phyloP scores from a whole-genome alignment of 2,888 invertebrate genomes.

The Megastigmus dorsalis region DNA sequence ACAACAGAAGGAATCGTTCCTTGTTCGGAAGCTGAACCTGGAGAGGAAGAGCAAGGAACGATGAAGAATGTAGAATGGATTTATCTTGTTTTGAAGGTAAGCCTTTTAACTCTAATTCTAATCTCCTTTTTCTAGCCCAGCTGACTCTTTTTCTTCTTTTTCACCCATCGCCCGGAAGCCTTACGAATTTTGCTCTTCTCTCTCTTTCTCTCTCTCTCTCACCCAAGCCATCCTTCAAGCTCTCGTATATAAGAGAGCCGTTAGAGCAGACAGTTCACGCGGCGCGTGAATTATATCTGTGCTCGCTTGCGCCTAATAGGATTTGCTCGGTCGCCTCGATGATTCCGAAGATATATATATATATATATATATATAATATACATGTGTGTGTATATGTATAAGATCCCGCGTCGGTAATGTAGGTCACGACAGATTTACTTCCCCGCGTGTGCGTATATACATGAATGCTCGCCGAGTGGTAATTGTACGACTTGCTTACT shows the following conservation, averaged over 20 bases:
- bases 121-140: background rate
- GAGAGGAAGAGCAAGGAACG: background rate
- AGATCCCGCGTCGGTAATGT: constrained; percentile 39
- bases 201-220: background rate
- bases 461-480: background rate
- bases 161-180: too few species aligned
- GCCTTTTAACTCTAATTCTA: constrained; percentile 36
- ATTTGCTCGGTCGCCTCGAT: constrained; percentile 20
- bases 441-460: background rate
- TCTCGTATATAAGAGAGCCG: too few species aligned
- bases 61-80: constrained; percentile 5
- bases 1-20: too few species aligned
- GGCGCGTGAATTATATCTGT: constrained; percentile 37
- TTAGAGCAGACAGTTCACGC: background rate
- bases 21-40: too few species aligned
- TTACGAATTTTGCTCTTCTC: background rate
- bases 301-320: constrained; percentile 40
- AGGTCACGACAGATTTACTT: constrained; percentile 46
- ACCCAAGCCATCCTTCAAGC: too few species aligned
- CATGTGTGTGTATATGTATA: background rate
- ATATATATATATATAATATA: background rate
- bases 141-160: background rate
- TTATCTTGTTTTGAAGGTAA: constrained; percentile 28
- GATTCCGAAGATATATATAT: background rate
- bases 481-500: too few species aligned